Evolutionary conservation across 2,888 invertebrate species (phyloP).

Genomic region (Phasia obesa): DNA sequence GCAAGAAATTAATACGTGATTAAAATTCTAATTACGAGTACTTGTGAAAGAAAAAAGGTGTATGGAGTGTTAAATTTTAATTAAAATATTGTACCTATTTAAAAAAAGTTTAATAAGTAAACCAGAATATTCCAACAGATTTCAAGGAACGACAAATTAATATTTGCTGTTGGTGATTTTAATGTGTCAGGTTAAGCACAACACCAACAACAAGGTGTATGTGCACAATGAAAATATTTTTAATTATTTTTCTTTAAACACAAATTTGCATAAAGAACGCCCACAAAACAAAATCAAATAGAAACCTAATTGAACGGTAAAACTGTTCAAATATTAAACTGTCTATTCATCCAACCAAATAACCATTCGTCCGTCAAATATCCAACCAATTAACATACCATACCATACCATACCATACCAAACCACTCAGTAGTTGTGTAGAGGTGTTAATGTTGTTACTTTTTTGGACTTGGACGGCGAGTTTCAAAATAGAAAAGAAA

Average conservation of each 20-base stretch:
- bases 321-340: slow-evolving; percentile 23
- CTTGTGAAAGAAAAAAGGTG: background rate
- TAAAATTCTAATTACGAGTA: slow-evolving; percentile 52
- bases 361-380: background rate
- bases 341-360: slow-evolving; percentile 11
- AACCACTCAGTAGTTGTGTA: background rate
- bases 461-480: slow-evolving; percentile 24
- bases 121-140: slow-evolving; percentile 41
- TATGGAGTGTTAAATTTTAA: slow-evolving; percentile 10
- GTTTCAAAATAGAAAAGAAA: slow-evolving; percentile 14
- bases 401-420: no score
- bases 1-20: slow-evolving; percentile 58
- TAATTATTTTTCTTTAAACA: slow-evolving; percentile 43
- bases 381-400: background rate
- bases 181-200: slow-evolving; percentile 47
- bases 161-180: slow-evolving; percentile 32
- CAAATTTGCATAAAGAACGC: slow-evolving; percentile 64
- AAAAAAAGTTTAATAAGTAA: slow-evolving; percentile 25
- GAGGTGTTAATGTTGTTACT: slow-evolving; percentile 55
- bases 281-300: slow-evolving; percentile 53
- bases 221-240: slow-evolving; percentile 8
- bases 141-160: slow-evolving; percentile 19
- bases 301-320: slow-evolving; percentile 38
- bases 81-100: background rate
- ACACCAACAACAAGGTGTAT: slow-evolving; percentile 1